Conservation (phyloP, 2,113 vertebrate species). For the Eclectus roratus region DNA sequence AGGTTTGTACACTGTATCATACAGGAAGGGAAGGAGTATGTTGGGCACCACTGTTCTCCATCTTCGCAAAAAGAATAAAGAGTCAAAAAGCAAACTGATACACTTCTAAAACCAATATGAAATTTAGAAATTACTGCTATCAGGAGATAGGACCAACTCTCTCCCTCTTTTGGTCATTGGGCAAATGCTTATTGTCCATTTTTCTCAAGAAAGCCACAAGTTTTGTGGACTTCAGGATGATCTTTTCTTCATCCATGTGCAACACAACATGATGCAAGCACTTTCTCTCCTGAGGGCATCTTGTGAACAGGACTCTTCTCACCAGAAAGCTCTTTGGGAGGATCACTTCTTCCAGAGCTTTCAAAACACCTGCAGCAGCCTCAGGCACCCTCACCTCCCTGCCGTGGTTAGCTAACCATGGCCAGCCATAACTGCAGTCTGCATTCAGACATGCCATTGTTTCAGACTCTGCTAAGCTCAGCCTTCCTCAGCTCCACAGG, state of each 20-base stretch:
- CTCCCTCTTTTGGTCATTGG: background rate
- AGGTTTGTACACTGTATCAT: fast-evolving
- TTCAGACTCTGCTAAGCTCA: background rate
- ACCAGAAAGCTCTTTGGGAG: background rate
- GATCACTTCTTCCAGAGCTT: background rate
- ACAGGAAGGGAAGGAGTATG: background rate
- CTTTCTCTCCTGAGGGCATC: background rate
- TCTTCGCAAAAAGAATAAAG: background rate
- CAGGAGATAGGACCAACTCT: background rate
- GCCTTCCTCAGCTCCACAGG: fast-evolving
- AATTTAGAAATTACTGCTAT: background rate
- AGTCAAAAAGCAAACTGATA: background rate
- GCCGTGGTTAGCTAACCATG: fast-evolving
- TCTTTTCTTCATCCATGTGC: background rate
- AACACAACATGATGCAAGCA: fast-evolving
- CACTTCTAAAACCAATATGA: background rate
- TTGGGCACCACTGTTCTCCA: background rate
- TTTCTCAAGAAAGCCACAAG: background rate
- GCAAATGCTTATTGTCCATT: background rate
- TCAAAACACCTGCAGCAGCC: background rate
- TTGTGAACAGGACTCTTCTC: background rate
- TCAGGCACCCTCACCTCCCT: background rate
- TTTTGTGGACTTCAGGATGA: background rate
- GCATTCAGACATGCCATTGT: background rate
- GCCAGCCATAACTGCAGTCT: background rate